Evolutionary conservation across 2,888 invertebrate species (phyloP).

Genomic region (Drosophila macrospina): DNA sequence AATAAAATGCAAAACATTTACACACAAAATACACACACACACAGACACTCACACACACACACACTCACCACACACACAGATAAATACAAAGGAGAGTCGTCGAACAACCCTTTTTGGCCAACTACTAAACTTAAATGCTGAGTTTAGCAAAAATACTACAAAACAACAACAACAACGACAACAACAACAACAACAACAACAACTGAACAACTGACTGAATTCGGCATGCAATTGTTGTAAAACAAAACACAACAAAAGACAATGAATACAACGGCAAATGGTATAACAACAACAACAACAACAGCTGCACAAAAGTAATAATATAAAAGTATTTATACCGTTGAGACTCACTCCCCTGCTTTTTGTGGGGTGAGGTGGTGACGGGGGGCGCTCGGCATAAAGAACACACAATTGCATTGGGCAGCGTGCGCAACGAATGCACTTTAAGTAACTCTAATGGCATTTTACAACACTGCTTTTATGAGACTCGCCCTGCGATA

Average conservation of each 20-base stretch:
- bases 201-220: conserved; percentile 20
- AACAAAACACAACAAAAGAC: conserved; percentile 64
- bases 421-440: conserved; percentile 11
- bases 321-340: conserved; percentile 42
- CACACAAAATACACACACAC: conserved; percentile 27
- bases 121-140: conserved; percentile 75
- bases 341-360: background rate
- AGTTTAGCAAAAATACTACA: conserved; percentile 71
- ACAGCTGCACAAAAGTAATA: conserved; percentile 66
- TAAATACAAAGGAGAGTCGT: conserved; percentile 29
- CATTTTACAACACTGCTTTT: conserved; percentile 12
- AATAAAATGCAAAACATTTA: conserved; percentile 78
- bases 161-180: conserved; percentile 24
- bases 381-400: conserved; percentile 21
- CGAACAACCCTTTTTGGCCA: conserved; percentile 68
- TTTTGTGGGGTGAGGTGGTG: too few species aligned
- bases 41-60: background rate
- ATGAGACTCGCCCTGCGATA: background rate
- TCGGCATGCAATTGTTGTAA: conserved; percentile 76
- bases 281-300: conserved; percentile 64
- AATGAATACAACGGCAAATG: conserved; percentile 54
- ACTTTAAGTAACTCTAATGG: conserved; percentile 19
- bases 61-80: background rate
- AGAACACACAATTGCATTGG: conserved; percentile 19
- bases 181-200: conserved; percentile 22